Percentiles rank a stretch among this genome's conserved stretches.
Evolutionary conservation across 2,797 vertebrate genomes (phyloP).

Genomic region (Momotus momota): DNA sequence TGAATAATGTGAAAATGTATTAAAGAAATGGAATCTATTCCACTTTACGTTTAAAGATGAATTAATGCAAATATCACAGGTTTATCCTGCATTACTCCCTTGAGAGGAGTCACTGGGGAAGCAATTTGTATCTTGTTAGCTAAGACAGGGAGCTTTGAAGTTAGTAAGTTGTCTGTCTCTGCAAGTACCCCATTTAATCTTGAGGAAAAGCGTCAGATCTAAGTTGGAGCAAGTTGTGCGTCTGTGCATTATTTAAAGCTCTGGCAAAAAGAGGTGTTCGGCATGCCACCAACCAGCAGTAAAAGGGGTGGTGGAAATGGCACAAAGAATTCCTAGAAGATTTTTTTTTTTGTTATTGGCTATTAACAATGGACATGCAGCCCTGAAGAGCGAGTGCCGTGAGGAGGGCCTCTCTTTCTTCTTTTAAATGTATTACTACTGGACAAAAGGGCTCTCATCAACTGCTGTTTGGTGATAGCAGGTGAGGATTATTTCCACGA

Average conservation of each 20-base stretch:
- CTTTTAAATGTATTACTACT: not conserved
- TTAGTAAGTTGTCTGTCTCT: slow-evolving; percentile 44
- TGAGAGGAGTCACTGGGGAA: slow-evolving; percentile 70
- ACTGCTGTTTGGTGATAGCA: not conserved
- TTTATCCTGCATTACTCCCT: slow-evolving; percentile 61
- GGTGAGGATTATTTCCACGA: not conserved
- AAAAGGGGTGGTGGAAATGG: not conserved
- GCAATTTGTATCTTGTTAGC: slow-evolving; percentile 78
- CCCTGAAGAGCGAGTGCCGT: not conserved
- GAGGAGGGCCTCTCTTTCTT: not conserved
- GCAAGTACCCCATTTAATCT: slow-evolving; percentile 37
- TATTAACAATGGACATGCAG: not conserved
- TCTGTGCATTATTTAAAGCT: slow-evolving; percentile 41
- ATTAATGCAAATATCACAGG: slow-evolving; percentile 65
- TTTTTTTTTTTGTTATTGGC: not conserved
- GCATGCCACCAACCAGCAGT: not conserved
- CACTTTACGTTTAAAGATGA: slow-evolving; percentile 67
- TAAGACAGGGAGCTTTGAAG: slow-evolving; percentile 71
- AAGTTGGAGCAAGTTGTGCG: slow-evolving; percentile 2
- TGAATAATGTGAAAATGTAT: slow-evolving; percentile 59
- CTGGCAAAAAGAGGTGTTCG: not conserved
- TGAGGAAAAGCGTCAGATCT: slow-evolving; percentile 25
- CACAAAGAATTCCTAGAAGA: not conserved
- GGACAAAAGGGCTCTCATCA: not conserved
- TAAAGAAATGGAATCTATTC: slow-evolving; percentile 45